These are phyloP conservation scores for Anser brachyrhynchus DNA, from an alignment of 2,113 vertebrate genomes.

Conservation along the genomic window DNA sequence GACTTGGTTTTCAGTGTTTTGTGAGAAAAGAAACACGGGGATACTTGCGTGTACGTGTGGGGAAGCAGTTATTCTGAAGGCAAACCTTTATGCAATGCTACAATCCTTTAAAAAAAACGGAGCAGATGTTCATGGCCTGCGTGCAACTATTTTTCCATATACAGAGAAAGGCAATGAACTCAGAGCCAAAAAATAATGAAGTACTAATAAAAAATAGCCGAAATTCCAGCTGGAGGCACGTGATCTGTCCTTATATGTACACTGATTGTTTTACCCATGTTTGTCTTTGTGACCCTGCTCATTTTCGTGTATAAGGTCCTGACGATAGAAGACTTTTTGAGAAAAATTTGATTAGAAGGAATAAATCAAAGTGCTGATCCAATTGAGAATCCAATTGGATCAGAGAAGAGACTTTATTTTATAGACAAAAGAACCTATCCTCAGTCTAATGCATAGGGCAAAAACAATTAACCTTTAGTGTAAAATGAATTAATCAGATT, in stretches of 20 bases:
- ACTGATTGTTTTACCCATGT: neutral
- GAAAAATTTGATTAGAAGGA: neutral
- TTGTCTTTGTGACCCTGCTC: neutral
- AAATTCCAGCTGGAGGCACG: slow-evolving; percentile 1
- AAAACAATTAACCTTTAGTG: neutral
- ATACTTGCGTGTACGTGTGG: neutral
- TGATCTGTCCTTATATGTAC: neutral
- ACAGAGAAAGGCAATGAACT: neutral
- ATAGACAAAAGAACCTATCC: neutral
- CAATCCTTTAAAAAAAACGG: neutral
- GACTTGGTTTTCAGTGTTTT: neutral
- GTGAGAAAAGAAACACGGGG: neutral
- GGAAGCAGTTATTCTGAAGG: neutral
- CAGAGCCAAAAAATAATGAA: neutral
- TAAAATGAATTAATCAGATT: slow-evolving; percentile 43
- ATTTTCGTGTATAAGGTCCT: neutral
- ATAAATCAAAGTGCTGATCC: neutral
- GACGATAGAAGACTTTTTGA: neutral
- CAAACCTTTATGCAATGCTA: neutral
- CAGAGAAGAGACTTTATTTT: neutral
- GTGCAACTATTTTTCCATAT: slow-evolving; percentile 9
- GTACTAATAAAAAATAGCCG: neutral
- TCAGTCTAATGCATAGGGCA: neutral
- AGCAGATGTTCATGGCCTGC: slow-evolving; percentile 33
- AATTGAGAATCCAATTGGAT: neutral